phyloP scores from a whole-genome alignment of 2,888 invertebrate genomes.

The Drosophila merina region DNA sequence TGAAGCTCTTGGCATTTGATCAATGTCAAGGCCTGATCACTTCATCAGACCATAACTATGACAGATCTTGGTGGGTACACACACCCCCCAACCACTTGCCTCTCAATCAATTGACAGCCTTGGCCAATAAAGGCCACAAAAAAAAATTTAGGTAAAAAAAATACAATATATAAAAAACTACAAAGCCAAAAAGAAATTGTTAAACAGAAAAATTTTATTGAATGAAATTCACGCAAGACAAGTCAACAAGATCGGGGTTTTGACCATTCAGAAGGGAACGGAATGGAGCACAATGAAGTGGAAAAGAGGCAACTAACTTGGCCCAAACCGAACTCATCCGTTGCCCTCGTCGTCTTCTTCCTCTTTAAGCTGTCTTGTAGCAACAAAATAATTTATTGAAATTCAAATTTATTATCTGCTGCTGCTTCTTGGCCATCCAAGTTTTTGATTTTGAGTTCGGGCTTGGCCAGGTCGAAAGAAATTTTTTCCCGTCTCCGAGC shows the following conservation, averaged over 20 bases:
- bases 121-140: constrained; percentile 52
- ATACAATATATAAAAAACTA: constrained; percentile 11
- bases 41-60: constrained; percentile 59
- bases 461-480: constrained; percentile 55
- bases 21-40: constrained; percentile 80
- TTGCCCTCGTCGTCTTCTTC: constrained; percentile 2
- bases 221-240: constrained; percentile 74
- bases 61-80: constrained; percentile 30
- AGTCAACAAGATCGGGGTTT: constrained; percentile 26
- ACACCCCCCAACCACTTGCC: neutral
- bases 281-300: constrained; percentile 34
- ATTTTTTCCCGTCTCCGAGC: constrained; percentile 14
- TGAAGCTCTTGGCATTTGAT: constrained; percentile 37
- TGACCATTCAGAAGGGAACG: constrained; percentile 45
- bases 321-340: constrained; percentile 18
- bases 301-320: constrained; percentile 47
- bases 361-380: constrained; percentile 61
- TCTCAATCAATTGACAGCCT: constrained; percentile 37
- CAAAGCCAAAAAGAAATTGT: constrained; percentile 74
- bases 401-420: constrained; percentile 79
- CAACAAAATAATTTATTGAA: constrained; percentile 80
- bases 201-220: constrained; percentile 68
- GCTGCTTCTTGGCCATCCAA: constrained; percentile 13
- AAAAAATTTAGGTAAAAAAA: constrained; percentile 24
- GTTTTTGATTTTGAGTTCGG: constrained; percentile 17